Evolutionary conservation across 2,113 vertebrate genomes (phyloP).

Genomic region (Cyprinodon tularosa): DNA sequence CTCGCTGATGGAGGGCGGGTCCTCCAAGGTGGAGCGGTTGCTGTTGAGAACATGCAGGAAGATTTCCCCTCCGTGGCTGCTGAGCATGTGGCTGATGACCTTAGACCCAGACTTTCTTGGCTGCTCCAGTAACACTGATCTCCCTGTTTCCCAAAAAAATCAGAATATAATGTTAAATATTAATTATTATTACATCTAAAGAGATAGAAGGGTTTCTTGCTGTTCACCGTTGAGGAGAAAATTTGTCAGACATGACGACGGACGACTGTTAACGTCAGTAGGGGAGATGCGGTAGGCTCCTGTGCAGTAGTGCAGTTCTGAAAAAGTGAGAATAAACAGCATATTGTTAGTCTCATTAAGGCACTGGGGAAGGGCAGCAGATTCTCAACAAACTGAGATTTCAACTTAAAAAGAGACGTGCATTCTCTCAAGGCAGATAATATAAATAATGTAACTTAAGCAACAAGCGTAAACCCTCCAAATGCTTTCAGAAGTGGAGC

Average conservation of each 20-base stretch:
- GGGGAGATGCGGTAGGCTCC: slow-evolving; percentile 97
- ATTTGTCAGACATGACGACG: slow-evolving; percentile 98
- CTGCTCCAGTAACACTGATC: slow-evolving; percentile 95
- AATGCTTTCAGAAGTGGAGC: background rate
- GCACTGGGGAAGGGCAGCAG: no score
- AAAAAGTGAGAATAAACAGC: slow-evolving; percentile 20
- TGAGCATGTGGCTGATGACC: slow-evolving; percentile 98
- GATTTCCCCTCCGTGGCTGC: slow-evolving; percentile 97
- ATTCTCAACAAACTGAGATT: no score
- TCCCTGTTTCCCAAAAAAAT: slow-evolving; percentile 80
- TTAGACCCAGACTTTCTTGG: slow-evolving; percentile 98
- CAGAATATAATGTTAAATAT: background rate
- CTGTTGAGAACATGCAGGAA: slow-evolving; percentile 96
- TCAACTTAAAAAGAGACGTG: no score
- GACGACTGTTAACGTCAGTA: slow-evolving; percentile 97
- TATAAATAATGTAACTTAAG: no score
- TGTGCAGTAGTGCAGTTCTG: slow-evolving; percentile 97
- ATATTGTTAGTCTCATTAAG: no score
- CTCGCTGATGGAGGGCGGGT: slow-evolving; percentile 97
- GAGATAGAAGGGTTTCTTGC: background rate
- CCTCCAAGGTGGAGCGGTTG: slow-evolving; percentile 95
- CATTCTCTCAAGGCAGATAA: no score
- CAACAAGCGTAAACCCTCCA: background rate
- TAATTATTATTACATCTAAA: background rate
- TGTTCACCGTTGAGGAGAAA: slow-evolving; percentile 96